These are phyloP conservation scores for Gymnopithys bicolor DNA, from an alignment of 2,797 vertebrate species.

Conservation along the genomic window DNA sequence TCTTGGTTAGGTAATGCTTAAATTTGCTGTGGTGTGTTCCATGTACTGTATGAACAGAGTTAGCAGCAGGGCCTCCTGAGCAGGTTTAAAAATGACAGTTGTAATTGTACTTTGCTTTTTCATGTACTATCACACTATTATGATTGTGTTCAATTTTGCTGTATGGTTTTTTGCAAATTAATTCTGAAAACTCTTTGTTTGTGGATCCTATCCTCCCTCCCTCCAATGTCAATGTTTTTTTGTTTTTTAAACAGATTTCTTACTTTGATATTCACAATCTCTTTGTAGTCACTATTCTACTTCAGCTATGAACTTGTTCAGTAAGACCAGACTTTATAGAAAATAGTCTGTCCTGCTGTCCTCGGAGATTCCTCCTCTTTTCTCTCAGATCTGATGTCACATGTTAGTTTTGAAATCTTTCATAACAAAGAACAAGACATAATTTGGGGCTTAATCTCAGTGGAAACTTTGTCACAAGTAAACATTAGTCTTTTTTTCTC, in stretches of 20 bases:
- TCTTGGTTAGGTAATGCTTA: not conserved
- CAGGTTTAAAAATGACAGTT: not conserved
- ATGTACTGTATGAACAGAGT: not conserved
- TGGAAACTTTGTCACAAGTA: not conserved
- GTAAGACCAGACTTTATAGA: not conserved
- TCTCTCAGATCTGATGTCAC: not conserved
- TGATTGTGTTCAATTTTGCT: not conserved
- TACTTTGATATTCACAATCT: not conserved
- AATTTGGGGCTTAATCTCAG: conserved; percentile 20
- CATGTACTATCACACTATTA: not conserved
- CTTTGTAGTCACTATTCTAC: not conserved
- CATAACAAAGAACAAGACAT: not conserved
- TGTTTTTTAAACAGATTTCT: not conserved
- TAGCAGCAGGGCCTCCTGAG: not conserved
- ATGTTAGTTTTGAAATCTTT: conserved; percentile 16
- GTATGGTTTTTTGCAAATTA: not conserved
- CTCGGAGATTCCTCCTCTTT: not conserved
- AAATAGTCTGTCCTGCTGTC: not conserved
- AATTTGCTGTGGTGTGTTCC: not conserved
- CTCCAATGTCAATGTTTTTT: too few relatives aligned
- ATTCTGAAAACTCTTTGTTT: not conserved
- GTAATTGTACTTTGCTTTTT: not conserved
- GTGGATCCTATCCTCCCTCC: too few relatives aligned
- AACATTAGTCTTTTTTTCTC: not conserved
- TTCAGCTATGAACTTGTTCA: not conserved